Base-by-base conservation (phyloP, 2,888 invertebrate species). In the Cyclophora punctaria region DNA sequence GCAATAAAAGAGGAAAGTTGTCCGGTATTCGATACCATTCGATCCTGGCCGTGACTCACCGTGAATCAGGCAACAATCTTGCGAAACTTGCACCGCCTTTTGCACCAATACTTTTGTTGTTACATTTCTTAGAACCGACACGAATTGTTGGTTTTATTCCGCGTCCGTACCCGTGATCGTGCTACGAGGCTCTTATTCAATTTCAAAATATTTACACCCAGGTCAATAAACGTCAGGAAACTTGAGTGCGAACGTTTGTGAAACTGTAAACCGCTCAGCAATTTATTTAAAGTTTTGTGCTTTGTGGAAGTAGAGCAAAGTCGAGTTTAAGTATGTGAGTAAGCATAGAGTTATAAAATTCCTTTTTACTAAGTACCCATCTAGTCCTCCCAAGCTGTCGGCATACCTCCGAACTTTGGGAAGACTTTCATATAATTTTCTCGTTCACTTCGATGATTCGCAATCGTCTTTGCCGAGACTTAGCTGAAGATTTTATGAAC, bases 1-100 rank as follows among this genome's bases (percentile, higher is more conserved):
- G 73, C 69, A 75, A 75, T 78, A 80, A 79, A 75, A 64, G 66
- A 63, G 56, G 57, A 66, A 75, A 75, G 68, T 76, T 72, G 58
- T 56, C 49, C 57, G 58, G 61, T 54, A 63, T 62, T 67, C 69
- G 68, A 70, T 70, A 74, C 67, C 69, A 73, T 60, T 73, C 71
- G 69, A 67, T 78, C 69, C 67, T 56, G 64, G 62, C 49, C 58
- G 64, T 80, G 80, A 80, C 63, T 81, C 79, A 80, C 71, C 54
- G 50, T 60, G 56, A 71, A 72, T 67, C 64, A 65, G 58, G 65
- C 57, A 71, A 70, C 67, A 63, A 69, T 72, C 71, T 80, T 75
- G 70, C 68, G 63, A 75, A 76, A 75, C 66, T 64, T 54, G 48
- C 35, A 50, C 62, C 62, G 62, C 63, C 65, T 67, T 64, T 61